Evolutionary conservation across 1,140 invertebrate species (phyloP), one percentile per base, ranked within the genome.

Genomic region (Bombus balteatus): DNA sequence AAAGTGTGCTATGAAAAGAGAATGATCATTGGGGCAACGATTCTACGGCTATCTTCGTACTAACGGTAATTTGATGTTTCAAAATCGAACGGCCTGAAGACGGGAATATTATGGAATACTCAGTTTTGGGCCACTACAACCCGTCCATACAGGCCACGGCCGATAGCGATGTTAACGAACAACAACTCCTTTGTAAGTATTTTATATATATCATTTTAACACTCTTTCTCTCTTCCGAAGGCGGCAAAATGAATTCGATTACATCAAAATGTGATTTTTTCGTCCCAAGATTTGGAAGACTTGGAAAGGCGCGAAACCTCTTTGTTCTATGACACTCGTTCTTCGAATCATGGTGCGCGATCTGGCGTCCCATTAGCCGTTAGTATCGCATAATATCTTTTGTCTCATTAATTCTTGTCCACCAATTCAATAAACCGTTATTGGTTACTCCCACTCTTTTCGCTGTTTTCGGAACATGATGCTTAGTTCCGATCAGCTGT

Each of bases 121-220:
- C 93, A 22, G 89, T 94, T 79, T 84, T 94, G 34, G 91, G 93
- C 25, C 93, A 93, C 71, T 94, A 94, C 80, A 92, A 93, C 77
- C 90, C 91, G 22, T 81, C 91, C 43, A 83, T 91, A 80, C 93
- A 94, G 62, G 78, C 90, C 39, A 82, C 86, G 37, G 86, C 83
- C 3, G 86, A 90, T 72, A 90, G 83, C 41, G 85, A 80, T 53
- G 87, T 81, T 4, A 85, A 88, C 15, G 92, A 93, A 6, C 92
- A 93, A 59, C 91, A 94, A 80, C 85, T 93, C n/a, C 85, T 94
- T 12, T 94, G 94, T 94, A 47, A 94, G 93, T 93, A 59, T n/a
- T 15, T 15, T 73, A 39, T 5, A 28, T 70, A 5, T 70, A 22
- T 70, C 71, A 32, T 73, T 72, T 70, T 39, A 32, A 74, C 15